phyloP scores from a whole-genome alignment of 2,797 vertebrate species.

The Pogonophryne albipinna region DNA sequence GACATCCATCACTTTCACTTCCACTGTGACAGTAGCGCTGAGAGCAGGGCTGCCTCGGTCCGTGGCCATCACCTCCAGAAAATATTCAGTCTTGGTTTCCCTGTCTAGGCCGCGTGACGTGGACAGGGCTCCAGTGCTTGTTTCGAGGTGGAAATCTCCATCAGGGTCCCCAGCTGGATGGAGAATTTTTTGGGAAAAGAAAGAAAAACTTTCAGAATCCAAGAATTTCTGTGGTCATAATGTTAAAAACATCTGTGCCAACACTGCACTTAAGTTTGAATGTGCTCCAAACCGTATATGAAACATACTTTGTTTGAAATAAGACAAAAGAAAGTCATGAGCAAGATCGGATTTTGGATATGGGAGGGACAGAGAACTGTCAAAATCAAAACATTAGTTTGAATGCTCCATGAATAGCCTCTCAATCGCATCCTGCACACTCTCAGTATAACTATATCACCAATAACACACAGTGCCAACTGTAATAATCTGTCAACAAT shows the following conservation, averaged over 20 bases:
- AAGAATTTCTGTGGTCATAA: slow-evolving; percentile 10
- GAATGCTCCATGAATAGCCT: background rate
- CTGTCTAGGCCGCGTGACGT: slow-evolving; percentile 90
- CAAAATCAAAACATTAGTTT: slow-evolving; percentile 21
- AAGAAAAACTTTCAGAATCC: background rate
- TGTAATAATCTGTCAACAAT: slow-evolving; percentile 26
- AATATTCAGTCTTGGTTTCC: slow-evolving; percentile 86
- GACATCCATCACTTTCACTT: slow-evolving; percentile 90
- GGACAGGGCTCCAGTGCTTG: slow-evolving; percentile 88
- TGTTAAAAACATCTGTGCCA: slow-evolving; percentile 34
- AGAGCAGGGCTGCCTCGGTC: slow-evolving; percentile 89
- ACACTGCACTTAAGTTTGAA: slow-evolving; percentile 50
- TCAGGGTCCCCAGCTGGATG: slow-evolving; percentile 89
- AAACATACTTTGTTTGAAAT: slow-evolving; percentile 34
- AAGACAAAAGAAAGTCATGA: slow-evolving; percentile 27
- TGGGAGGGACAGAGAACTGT: slow-evolving; percentile 2
- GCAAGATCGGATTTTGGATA: slow-evolving; percentile 28
- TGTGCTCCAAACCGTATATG: slow-evolving; percentile 26
- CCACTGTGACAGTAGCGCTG: slow-evolving; percentile 87
- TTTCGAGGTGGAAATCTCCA: slow-evolving; percentile 90
- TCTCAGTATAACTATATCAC: slow-evolving; percentile 23
- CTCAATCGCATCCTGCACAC: background rate
- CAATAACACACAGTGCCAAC: background rate
- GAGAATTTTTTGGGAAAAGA: slow-evolving; percentile 1
- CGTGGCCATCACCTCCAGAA: slow-evolving; percentile 86